Evolutionary conservation across 2,888 invertebrate species (phyloP).

Genomic region (Leptinotarsa juncta): DNA sequence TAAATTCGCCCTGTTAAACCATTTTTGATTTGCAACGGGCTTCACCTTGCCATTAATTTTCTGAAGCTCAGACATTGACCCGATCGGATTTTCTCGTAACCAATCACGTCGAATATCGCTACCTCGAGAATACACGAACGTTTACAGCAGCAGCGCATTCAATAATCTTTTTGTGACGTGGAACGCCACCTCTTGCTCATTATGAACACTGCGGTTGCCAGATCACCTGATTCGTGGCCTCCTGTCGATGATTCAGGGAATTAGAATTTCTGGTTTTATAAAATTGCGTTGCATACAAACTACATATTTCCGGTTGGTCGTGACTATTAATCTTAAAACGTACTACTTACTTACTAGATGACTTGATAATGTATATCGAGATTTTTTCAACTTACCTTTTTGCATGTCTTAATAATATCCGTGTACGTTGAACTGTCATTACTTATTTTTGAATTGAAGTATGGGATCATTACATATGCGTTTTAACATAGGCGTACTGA

Average conservation of each 20-base stretch:
- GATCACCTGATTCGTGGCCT: constrained; percentile 16
- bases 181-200: constrained; percentile 28
- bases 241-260: constrained; percentile 14
- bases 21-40: constrained; percentile 72
- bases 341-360: background rate
- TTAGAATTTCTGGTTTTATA: constrained; percentile 1
- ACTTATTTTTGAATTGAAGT: too few relatives aligned
- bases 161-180: constrained; percentile 48
- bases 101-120: constrained; percentile 62
- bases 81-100: constrained; percentile 75
- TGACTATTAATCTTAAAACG: too few relatives aligned
- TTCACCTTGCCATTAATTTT: constrained; percentile 70
- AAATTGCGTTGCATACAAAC: background rate
- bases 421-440: too few relatives aligned
- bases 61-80: constrained; percentile 75
- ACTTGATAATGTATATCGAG: too few relatives aligned
- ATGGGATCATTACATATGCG: too few relatives aligned
- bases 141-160: constrained; percentile 47
- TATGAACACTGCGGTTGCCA: background rate
- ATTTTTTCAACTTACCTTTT: too few relatives aligned
- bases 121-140: constrained; percentile 50
- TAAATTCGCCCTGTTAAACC: constrained; percentile 65
- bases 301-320: too few relatives aligned
- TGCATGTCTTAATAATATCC: too few relatives aligned
- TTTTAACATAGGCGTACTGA: too few relatives aligned